These are phyloP conservation scores for Microcaecilia unicolor DNA, from an alignment of 2,797 vertebrate species.

Conservation along the genomic window DNA sequence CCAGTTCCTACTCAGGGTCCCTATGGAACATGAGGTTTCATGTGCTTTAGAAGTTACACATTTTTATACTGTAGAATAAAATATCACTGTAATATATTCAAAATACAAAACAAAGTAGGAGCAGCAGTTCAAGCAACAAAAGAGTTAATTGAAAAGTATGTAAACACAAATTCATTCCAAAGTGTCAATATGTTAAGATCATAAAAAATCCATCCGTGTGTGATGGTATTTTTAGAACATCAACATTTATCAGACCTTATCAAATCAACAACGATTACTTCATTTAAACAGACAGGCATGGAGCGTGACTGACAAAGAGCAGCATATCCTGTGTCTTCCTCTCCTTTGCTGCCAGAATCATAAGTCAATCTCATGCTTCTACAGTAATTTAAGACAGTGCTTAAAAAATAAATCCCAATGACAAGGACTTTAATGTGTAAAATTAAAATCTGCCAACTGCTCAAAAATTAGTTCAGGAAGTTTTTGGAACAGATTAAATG, in stretches of 20 bases:
- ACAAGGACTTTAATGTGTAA: too few relatives aligned
- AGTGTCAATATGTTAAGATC: not conserved
- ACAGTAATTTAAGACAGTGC: not conserved
- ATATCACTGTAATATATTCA: not conserved
- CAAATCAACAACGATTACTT: not conserved
- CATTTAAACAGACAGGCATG: not conserved
- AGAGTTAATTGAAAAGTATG: not conserved
- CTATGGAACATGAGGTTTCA: too few relatives aligned
- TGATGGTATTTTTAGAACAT: not conserved
- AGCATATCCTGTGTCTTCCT: not conserved
- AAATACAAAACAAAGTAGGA: not conserved
- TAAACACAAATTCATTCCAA: not conserved
- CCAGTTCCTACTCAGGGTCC: too few relatives aligned
- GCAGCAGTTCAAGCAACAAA: not conserved
- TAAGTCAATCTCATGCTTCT: not conserved
- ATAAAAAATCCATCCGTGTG: not conserved
- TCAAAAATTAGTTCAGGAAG: too few relatives aligned
- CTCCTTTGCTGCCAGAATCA: too few relatives aligned
- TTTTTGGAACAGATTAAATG: too few relatives aligned
- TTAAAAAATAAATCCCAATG: accelerated
- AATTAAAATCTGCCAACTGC: too few relatives aligned
- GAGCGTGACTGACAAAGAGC: not conserved
- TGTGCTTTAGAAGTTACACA: not conserved
- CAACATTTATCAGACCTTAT: not conserved
- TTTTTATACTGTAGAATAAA: not conserved